Percentiles rank a stretch among this genome's conserved stretches.
Evolutionary conservation across 2,113 vertebrate genomes (phyloP).

Genomic region (Rhea pennata): DNA sequence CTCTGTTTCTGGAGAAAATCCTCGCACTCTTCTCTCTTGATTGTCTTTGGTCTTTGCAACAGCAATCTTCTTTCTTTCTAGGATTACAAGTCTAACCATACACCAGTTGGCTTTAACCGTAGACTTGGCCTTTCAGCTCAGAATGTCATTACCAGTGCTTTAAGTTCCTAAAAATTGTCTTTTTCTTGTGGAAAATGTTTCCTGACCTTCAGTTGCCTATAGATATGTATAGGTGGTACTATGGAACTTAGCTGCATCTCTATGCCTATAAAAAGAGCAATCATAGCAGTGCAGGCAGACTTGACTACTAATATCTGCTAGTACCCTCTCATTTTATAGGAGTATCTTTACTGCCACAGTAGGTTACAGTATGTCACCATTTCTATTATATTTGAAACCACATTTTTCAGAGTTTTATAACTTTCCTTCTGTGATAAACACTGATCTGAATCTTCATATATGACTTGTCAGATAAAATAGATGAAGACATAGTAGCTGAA

Average conservation of each 20-base stretch:
- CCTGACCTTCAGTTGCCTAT: neutral
- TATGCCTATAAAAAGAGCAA: slow-evolving; percentile 17
- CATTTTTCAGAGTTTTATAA: slow-evolving; percentile 54
- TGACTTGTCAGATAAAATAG: slow-evolving; percentile 50
- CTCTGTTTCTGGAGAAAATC: neutral
- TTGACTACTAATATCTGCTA: slow-evolving; percentile 36
- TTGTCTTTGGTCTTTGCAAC: neutral
- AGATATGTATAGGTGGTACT: neutral
- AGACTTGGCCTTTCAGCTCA: neutral
- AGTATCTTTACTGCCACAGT: slow-evolving; percentile 39
- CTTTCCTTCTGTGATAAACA: slow-evolving; percentile 46
- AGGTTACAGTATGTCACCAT: slow-evolving; percentile 44
- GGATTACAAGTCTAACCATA: neutral
- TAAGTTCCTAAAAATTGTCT: neutral
- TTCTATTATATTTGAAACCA: slow-evolving; percentile 41
- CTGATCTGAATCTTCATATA: slow-evolving; percentile 31
- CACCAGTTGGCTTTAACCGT: neutral
- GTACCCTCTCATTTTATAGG: slow-evolving; percentile 31
- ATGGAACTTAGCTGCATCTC: neutral
- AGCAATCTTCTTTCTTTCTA: neutral
- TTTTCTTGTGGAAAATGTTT: slow-evolving; percentile 12
- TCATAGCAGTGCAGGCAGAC: slow-evolving; percentile 7
- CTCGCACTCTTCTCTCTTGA: neutral
- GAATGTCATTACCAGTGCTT: neutral
- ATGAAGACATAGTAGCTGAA: slow-evolving; percentile 29